Evolutionary conservation across 1,140 invertebrate species (phyloP), one percentile per base, ranked within the genome.

Genomic region (Agraylea sexmaculata): DNA sequence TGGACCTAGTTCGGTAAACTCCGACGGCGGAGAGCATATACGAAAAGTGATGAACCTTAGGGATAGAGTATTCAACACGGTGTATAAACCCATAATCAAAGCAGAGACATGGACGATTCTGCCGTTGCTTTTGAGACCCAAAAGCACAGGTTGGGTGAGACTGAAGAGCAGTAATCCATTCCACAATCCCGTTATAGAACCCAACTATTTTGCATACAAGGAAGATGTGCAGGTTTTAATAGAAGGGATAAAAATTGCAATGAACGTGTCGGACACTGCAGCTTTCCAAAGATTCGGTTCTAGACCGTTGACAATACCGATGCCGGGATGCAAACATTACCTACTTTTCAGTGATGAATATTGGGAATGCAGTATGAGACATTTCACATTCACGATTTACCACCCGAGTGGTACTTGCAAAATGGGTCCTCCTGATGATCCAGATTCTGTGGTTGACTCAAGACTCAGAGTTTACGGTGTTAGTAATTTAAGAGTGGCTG

Each of bases 341-440:
- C 66, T 71, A 1, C 51, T 74, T 3, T 88, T 87, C 54, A 78
- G 78, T 1, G 85, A 90, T 50, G 78, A 81, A 25, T 92, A 91
- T 55, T 88, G 87, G 83, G 82, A 83, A 50, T 91, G 87, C 50
- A 73, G 78, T 35, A 64, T 83, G 3, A 67, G 81, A 36, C 82
- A 87, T 50, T 86, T 86, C 44, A 87, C 84, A 0, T 82, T 84
- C 45, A 87, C 85, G 0, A 86, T 88, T 28, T 89, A 89, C 52
- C 85, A 90, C 69, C 84, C 83, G 0, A 73, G 77, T 0, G 78
- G 86, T 0, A 91, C 87, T 0, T 83, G 80, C 48, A 88, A 86
- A 58, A 91, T 90, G 88, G 88, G 88, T 3, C 79, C 81, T 0
- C 70, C 62, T 28, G 64, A 63, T 25, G 86, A 90, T 55, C 67